Evolutionary conservation across 2,113 vertebrate species (phyloP).

Genomic region (Leucosticte australis): DNA sequence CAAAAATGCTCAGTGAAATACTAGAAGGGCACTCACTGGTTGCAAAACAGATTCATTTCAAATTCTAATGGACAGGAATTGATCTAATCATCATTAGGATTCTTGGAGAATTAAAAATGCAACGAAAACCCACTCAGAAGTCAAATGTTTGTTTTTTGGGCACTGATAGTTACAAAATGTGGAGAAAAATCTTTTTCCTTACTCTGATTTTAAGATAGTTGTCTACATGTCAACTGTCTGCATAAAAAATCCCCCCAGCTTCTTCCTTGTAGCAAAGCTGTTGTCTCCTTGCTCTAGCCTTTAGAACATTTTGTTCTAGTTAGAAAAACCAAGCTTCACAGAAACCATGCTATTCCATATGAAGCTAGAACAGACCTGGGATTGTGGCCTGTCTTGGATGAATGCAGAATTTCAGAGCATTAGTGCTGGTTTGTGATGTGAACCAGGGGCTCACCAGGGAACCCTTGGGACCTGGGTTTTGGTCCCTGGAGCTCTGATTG

Average conservation of each 20-base stretch:
- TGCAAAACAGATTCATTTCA: slow-evolving; percentile 52
- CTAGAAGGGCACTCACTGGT: neutral
- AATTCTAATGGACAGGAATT: slow-evolving; percentile 53
- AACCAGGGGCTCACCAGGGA: neutral
- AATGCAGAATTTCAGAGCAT: neutral
- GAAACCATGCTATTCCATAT: neutral
- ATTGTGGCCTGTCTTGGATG: neutral
- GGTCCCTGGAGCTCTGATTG: neutral
- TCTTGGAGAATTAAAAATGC: neutral
- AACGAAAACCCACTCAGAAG: neutral
- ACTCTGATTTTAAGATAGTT: neutral
- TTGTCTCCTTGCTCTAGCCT: neutral
- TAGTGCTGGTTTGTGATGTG: neutral
- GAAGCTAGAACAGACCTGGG: neutral
- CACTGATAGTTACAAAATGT: neutral
- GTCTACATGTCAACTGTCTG: neutral
- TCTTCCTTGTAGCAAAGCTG: neutral
- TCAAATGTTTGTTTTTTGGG: neutral
- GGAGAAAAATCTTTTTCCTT: neutral
- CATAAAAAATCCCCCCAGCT: accelerated
- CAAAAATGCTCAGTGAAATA: slow-evolving; percentile 24
- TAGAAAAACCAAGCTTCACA: neutral
- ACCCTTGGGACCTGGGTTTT: neutral
- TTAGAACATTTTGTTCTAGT: neutral
- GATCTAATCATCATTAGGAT: slow-evolving; percentile 21